Evolutionary conservation across 2,888 invertebrate species (phyloP), one percentile per base, ranked within the genome.

Genomic region (Synanthedon formicaeformis): DNA sequence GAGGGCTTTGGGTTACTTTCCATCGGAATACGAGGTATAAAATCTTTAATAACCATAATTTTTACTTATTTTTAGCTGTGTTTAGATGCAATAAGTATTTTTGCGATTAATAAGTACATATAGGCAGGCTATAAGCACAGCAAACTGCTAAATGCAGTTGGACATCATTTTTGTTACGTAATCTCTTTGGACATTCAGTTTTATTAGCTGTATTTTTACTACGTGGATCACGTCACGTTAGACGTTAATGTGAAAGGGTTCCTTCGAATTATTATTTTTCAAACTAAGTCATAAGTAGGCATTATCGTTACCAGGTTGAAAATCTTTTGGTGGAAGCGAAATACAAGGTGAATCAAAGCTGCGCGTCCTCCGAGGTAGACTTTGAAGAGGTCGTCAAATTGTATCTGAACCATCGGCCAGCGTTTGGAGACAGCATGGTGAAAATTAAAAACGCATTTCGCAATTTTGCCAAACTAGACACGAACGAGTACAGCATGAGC

Each of bases 1-100:
- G 90, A 83, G 94, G 56, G 92, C 93, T 2, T 81, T 94, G 63
- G 94, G 94, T 12, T 94, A 87, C 76, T 94, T 92, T 67, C 93
- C 93, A 0, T 90, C 91, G 0, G 92, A 94, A 66, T 91, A 90
- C 72, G 93, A 94, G 88, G 93, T 93, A 51, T 45, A 3, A 45
- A 13, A 45, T 34, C 2, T 34, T 34, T 34, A 34, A 34, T 34
- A 34, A 10, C 10, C 10, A 34, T 10, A 34, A 10, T 34, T 34
- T 23, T 34, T 34, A 27, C 2, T 34, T 34, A 34, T 8, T 1
- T 8, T 27, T 27, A 27, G 27, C 6, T 34, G 10, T 10, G 34
- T 34, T 34, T 34, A 2, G 10, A 34, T 34, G 10, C 34, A 34
- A 23, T 23, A 23, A 23, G 4, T 27, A 10, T 34, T 34, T 10